These are phyloP conservation scores for Scolopax rusticola DNA, from an alignment of 2,797 vertebrate species.

Conservation along the genomic window DNA sequence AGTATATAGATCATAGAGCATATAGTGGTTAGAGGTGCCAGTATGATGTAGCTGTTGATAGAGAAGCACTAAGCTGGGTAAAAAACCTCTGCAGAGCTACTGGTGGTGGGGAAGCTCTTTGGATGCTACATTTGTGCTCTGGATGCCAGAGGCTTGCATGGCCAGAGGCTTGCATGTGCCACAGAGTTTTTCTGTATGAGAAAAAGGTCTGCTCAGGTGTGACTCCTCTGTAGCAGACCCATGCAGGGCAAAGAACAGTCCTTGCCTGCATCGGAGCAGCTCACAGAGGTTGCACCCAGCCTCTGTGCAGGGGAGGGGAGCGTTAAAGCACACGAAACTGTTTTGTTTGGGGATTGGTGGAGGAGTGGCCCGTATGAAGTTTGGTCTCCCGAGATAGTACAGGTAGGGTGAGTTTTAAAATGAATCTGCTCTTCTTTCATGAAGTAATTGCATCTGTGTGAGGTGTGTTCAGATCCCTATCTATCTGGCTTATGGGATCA, in stretches of 20 bases:
- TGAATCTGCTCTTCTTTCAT: neutral
- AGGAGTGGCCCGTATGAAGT: neutral
- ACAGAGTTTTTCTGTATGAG: neutral
- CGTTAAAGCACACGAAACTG: accelerated
- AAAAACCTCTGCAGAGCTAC: neutral
- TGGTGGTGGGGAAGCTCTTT: neutral
- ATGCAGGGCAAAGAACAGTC: accelerated
- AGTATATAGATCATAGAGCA: no score
- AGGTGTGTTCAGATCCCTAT: conserved; percentile 18
- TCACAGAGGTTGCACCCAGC: neutral
- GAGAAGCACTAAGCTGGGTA: neutral
- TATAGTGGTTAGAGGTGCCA: neutral
- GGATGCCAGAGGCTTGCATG: neutral
- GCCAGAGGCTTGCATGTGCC: no score
- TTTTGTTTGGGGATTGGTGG: neutral
- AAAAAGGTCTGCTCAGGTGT: neutral
- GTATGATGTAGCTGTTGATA: neutral
- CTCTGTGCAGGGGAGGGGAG: accelerated
- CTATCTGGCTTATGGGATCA: neutral
- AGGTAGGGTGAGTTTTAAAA: conserved; percentile 18
- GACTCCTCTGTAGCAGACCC: accelerated
- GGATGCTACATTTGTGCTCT: neutral
- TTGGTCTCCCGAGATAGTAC: neutral
- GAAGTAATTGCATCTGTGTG: neutral
- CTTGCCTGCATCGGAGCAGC: accelerated